phyloP scores from a whole-genome alignment of 2,797 vertebrate genomes.

The Liparis tanakae region DNA sequence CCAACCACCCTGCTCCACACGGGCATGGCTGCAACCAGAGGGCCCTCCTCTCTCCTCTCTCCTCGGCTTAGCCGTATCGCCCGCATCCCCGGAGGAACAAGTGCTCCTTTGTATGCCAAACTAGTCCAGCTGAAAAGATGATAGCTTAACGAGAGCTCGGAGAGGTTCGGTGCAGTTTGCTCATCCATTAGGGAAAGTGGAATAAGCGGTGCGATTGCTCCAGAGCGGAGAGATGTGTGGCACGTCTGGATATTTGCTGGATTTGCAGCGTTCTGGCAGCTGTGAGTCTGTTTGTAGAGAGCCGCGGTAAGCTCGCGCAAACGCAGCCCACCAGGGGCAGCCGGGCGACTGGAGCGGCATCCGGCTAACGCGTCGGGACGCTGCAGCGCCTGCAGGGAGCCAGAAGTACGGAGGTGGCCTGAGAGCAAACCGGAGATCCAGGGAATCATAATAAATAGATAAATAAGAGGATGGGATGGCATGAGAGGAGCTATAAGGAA shows the following conservation, averaged over 20 bases:
- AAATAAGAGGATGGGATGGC: conserved; percentile 67
- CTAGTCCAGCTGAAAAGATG: conserved; percentile 49
- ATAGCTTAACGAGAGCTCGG: conserved; percentile 31
- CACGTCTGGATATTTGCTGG: conserved; percentile 44
- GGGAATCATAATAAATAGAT: conserved; percentile 74
- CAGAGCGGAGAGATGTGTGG: conserved; percentile 42
- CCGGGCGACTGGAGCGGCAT: conserved; percentile 59
- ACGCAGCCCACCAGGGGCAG: conserved; percentile 57
- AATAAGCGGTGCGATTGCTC: conserved; percentile 45
- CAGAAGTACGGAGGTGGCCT: conserved; percentile 44
- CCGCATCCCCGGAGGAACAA: conserved; percentile 43
- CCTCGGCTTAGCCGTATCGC: conserved; percentile 37
- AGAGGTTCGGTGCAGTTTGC: conserved; percentile 24
- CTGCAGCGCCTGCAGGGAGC: conserved; percentile 62
- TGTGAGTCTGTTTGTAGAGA: conserved; percentile 46
- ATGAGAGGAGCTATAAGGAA: conserved; percentile 55
- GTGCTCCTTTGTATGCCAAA: conserved; percentile 32
- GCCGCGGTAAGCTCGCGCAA: conserved; percentile 50
- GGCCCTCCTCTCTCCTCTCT: conserved; percentile 35
- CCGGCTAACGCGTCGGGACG: conserved; percentile 72
- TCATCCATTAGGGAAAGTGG: conserved; percentile 41
- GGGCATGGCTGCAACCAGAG: conserved; percentile 37
- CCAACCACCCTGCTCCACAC: conserved; percentile 43
- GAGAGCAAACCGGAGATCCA: conserved; percentile 58
- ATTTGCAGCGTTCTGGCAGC: conserved; percentile 22